These are phyloP conservation scores for Centropus bengalensis DNA, from an alignment of 2,113 vertebrate genomes.

Conservation along the genomic window DNA sequence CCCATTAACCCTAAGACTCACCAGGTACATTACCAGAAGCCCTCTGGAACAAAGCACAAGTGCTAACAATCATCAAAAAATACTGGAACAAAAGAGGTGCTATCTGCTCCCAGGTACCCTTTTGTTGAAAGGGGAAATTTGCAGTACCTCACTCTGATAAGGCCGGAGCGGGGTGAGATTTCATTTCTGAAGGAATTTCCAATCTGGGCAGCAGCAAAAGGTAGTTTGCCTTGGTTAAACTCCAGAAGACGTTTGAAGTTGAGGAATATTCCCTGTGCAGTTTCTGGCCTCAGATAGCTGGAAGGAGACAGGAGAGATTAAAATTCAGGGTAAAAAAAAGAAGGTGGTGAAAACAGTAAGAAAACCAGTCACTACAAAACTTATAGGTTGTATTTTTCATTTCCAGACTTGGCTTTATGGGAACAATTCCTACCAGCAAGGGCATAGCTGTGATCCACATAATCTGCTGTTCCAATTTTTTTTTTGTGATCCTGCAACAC, in stretches of 20 bases:
- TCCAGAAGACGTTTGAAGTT: conserved; percentile 98
- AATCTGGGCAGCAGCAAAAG: conserved; percentile 97
- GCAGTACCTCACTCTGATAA: conserved; percentile 93
- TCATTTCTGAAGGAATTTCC: conserved; percentile 98
- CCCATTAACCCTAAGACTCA: not conserved
- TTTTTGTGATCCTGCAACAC: not conserved
- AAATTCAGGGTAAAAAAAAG: not conserved
- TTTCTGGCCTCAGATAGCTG: conserved; percentile 98
- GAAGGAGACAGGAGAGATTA: not conserved
- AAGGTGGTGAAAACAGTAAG: not conserved
- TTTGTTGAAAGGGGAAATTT: not conserved
- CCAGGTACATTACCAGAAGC: not conserved
- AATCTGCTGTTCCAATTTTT: not conserved
- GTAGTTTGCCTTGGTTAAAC: conserved; percentile 97
- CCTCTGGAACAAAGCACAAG: not conserved
- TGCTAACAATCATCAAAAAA: not conserved
- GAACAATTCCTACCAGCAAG: not conserved
- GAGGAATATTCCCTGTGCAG: conserved; percentile 98
- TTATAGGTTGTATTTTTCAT: not conserved
- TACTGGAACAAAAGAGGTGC: not conserved
- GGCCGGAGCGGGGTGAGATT: conserved; percentile 96
- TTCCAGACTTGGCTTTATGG: not conserved
- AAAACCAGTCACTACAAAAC: not conserved
- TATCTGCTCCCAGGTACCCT: not conserved
- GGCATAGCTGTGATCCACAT: not conserved